A percentile compares a stretch with the other conserved stretches of the same genome.
Conservation (phyloP, 1,140 invertebrate genomes). For the Mercenaria mercenaria region DNA sequence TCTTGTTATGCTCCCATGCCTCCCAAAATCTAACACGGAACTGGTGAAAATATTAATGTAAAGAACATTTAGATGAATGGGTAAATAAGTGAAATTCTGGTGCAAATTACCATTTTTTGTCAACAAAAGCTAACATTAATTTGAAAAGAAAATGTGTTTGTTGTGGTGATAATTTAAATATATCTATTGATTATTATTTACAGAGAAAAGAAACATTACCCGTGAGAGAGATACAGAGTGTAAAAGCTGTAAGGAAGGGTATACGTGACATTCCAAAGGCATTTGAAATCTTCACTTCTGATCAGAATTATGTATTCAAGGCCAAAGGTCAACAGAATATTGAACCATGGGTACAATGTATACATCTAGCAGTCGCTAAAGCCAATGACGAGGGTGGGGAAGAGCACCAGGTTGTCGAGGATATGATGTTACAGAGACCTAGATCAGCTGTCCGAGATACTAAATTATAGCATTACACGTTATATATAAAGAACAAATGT, state of each 20-base stretch:
- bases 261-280: slow-evolving; percentile 93
- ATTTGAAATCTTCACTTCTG: slow-evolving; percentile 97
- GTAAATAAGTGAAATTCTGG: too few species aligned
- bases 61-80: too few species aligned
- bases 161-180: too few species aligned
- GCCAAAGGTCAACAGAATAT: slow-evolving; percentile 97
- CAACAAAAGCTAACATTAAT: too few species aligned
- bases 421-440: slow-evolving; percentile 68
- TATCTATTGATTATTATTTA: slow-evolving; percentile 59
- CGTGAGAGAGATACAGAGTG: slow-evolving; percentile 96
- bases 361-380: slow-evolving; percentile 84
- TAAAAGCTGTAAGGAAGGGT: slow-evolving; percentile 93
- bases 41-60: too few species aligned
- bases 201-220: slow-evolving; percentile 83
- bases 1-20: too few species aligned
- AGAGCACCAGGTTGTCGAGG: slow-evolving; percentile 40
- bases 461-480: slow-evolving; percentile 71
- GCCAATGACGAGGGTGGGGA: slow-evolving; percentile 29
- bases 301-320: slow-evolving; percentile 95
- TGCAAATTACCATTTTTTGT: too few species aligned
- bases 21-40: too few species aligned
- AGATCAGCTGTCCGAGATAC: slow-evolving; percentile 70
- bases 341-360: slow-evolving; percentile 92
- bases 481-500: too few species aligned
- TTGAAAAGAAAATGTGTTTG: too few species aligned